A percentile compares a stretch with the other conserved stretches of the same genome.
These are phyloP conservation scores for Acleris laterana DNA, from an alignment of 2,888 invertebrate species.

Conservation along the genomic window DNA sequence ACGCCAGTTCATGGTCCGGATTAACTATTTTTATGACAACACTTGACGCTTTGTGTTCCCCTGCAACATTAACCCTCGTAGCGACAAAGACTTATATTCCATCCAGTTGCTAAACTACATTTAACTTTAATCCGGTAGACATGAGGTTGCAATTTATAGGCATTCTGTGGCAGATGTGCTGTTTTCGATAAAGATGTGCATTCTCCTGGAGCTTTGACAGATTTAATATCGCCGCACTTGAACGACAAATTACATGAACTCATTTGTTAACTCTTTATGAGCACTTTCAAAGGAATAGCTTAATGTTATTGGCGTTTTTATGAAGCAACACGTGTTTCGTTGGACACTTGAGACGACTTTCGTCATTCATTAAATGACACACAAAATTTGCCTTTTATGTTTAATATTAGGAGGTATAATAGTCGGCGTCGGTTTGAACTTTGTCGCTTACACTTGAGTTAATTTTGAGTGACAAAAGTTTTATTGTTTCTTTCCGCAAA, in stretches of 20 bases:
- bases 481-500: too few relatives aligned
- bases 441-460: too few relatives aligned
- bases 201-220: conserved; percentile 1
- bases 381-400: too few relatives aligned
- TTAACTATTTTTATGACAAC: conserved; percentile 29
- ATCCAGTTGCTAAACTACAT: too few relatives aligned
- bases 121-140: too few relatives aligned
- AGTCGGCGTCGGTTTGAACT: too few relatives aligned
- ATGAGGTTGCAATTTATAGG: too few relatives aligned
- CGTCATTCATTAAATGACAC: too few relatives aligned
- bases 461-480: too few relatives aligned
- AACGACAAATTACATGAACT: conserved; percentile 8
- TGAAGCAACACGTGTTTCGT: neutral
- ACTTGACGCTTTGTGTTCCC: conserved; percentile 15
- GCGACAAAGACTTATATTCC: too few relatives aligned
- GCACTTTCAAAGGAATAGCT: neutral
- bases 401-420: too few relatives aligned
- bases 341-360: neutral
- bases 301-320: neutral
- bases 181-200: neutral
- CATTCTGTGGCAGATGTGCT: too few relatives aligned
- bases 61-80: neutral
- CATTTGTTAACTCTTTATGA: conserved; percentile 7
- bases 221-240: conserved; percentile 13
- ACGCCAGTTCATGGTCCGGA: neutral